Conservation (phyloP, 2,797 vertebrate genomes). For the Rhinophrynus dorsalis region DNA sequence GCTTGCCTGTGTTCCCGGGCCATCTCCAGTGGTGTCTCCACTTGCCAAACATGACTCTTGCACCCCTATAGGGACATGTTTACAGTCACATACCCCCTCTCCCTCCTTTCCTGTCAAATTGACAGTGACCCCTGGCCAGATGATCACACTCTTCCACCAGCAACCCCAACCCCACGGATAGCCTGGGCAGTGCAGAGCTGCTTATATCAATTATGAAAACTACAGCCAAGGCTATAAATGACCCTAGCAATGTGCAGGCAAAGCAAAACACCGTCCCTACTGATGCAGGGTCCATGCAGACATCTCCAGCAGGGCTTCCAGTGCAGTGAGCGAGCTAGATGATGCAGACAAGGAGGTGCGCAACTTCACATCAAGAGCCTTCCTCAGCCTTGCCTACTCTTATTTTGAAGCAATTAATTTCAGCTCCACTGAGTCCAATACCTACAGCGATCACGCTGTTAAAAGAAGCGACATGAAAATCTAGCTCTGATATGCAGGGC, state of each 20-base stretch:
- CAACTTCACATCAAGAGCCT: constrained; percentile 88
- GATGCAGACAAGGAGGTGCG: too few species aligned
- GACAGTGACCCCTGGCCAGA: not conserved
- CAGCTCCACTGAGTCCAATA: constrained; percentile 87
- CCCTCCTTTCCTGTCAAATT: not conserved
- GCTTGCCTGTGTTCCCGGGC: not conserved
- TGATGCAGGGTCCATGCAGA: constrained; percentile 74
- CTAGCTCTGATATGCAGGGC: too few species aligned
- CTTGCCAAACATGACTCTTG: not conserved
- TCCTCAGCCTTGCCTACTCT: constrained; percentile 90
- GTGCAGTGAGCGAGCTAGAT: too few species aligned
- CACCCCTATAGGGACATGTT: not conserved
- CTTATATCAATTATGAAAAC: constrained; percentile 87
- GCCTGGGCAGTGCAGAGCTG: constrained; percentile 67
- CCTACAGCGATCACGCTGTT: too few species aligned
- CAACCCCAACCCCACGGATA: too few species aligned
- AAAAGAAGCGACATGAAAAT: too few species aligned
- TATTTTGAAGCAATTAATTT: constrained; percentile 90
- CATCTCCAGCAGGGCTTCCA: constrained; percentile 87
- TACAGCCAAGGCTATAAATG: constrained; percentile 79
- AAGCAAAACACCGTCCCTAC: constrained; percentile 66
- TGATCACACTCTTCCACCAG: not conserved
- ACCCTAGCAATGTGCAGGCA: constrained; percentile 68
- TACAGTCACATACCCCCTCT: not conserved
- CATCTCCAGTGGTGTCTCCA: constrained; percentile 47